A percentile compares a stretch with the other conserved stretches of the same genome.
Conservation (phyloP, 92 coral and sea anemone genomes). For the Diadumene lineata region DNA sequence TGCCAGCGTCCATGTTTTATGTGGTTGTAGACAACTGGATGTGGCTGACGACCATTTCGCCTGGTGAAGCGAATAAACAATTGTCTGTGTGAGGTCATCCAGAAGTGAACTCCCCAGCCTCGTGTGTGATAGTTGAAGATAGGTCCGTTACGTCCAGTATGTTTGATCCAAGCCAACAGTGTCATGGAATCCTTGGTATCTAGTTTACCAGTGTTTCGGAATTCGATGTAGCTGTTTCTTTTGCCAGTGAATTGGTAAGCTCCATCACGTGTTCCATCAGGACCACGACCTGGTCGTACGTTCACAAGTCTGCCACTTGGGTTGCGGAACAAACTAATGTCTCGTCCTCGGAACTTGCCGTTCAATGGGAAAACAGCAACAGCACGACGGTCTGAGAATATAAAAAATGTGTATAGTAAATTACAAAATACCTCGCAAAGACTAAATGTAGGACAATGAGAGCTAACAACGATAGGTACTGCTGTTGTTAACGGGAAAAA, state of each 20-base stretch:
- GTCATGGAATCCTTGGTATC: slow-evolving; percentile 64
- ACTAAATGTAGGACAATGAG: too few relatives aligned
- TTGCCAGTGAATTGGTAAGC: slow-evolving; percentile 73
- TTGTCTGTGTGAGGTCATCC: slow-evolving; percentile 51
- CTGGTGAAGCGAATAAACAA: slow-evolving; percentile 48
- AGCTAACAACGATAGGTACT: too few relatives aligned
- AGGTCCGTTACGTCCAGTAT: slow-evolving; percentile 59
- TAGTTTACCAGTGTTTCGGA: slow-evolving; percentile 71
- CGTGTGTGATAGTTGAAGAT: slow-evolving; percentile 68
- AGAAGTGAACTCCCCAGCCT: slow-evolving; percentile 77
- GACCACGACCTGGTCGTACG: slow-evolving; percentile 75
- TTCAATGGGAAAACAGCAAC: slow-evolving; percentile 72
- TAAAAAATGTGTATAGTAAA: too few relatives aligned
- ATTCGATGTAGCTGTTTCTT: slow-evolving; percentile 59
- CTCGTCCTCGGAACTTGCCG: slow-evolving; percentile 45
- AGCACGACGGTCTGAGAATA: slow-evolving; percentile 66
- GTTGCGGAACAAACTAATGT: slow-evolving; percentile 70
- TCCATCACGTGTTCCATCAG: slow-evolving; percentile 72
- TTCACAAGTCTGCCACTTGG: slow-evolving; percentile 61
- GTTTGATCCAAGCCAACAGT: slow-evolving; percentile 72
- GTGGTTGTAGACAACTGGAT: slow-evolving; percentile 39
- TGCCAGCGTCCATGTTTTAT: slow-evolving; percentile 67
- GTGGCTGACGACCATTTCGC: slow-evolving; percentile 38
- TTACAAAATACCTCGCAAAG: too few relatives aligned
- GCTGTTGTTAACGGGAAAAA: too few relatives aligned